Percentiles rank a stretch among this genome's conserved stretches.
phyloP scores from a whole-genome alignment of 2,888 invertebrate genomes.

The Calliscelio sp. region DNA sequence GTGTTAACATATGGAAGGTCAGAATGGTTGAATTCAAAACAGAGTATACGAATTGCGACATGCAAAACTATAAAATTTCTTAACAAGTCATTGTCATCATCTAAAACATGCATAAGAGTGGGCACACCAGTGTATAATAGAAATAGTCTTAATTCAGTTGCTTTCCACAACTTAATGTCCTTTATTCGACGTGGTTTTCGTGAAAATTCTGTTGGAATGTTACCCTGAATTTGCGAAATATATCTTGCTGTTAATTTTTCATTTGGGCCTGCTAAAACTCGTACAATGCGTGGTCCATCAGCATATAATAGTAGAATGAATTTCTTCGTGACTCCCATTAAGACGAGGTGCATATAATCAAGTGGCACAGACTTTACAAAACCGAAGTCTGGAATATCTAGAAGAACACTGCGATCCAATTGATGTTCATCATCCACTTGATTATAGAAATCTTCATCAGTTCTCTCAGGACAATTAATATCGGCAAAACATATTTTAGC shows the following conservation, averaged over 20 bases:
- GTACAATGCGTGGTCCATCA: not conserved
- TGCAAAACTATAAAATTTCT: no score
- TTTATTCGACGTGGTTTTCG: conserved; percentile 11
- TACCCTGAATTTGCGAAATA: not conserved
- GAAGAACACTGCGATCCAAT: conserved; percentile 42
- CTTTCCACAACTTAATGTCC: conserved; percentile 5
- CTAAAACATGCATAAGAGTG: no score
- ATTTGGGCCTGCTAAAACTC: not conserved
- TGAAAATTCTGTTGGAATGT: conserved; percentile 19
- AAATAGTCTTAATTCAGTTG: conserved; percentile 39
- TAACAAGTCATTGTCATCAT: no score
- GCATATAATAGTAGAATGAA: conserved; percentile 61
- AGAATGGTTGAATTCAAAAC: no score
- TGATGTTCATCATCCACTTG: conserved; percentile 56
- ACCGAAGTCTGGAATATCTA: conserved; percentile 53
- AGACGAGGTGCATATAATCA: conserved; percentile 73
- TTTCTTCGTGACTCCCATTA: conserved; percentile 67
- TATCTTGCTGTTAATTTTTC: not conserved
- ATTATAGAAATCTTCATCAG: conserved; percentile 53
- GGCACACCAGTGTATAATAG: conserved; percentile 76
- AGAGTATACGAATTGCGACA: not conserved
- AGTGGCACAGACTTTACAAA: conserved; percentile 48
- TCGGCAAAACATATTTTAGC: conserved; percentile 61
- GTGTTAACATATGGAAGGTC: no score
- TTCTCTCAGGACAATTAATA: conserved; percentile 33